Percentiles rank a stretch among this genome's conserved stretches.
Evolutionary conservation across 2,888 invertebrate species (phyloP).

Genomic region (Branchipolynoe longqiensis): DNA sequence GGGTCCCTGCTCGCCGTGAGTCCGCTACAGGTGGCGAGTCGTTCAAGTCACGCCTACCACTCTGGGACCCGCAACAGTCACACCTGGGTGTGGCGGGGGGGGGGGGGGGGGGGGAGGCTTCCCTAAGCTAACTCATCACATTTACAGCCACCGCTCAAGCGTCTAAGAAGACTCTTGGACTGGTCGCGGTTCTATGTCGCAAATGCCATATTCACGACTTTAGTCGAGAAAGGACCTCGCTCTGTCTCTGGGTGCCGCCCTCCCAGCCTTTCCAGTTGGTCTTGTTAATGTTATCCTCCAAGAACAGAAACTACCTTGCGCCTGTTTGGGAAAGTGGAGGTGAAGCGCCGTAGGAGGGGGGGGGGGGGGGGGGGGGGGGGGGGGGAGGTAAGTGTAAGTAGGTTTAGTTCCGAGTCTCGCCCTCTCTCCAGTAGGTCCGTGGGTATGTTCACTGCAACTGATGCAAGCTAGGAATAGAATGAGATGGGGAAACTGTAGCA

Average conservation of each 20-base stretch:
- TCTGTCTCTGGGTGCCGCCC: too few relatives aligned
- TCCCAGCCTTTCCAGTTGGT: background rate
- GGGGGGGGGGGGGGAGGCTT: background rate
- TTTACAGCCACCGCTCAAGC: background rate
- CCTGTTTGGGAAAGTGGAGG: background rate
- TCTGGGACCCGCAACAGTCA: background rate
- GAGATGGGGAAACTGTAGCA: too few relatives aligned
- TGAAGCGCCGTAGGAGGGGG: background rate
- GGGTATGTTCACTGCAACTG: too few relatives aligned
- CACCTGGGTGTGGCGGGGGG: background rate
- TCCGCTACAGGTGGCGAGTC: too few relatives aligned
- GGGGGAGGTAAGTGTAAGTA: background rate
- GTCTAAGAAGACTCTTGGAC: background rate
- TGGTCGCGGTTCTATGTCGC: background rate
- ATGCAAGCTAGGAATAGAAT: too few relatives aligned
- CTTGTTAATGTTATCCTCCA: background rate
- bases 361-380: background rate
- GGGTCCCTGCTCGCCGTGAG: background rate
- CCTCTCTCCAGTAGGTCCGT: too few relatives aligned
- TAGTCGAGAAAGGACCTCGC: too few relatives aligned
- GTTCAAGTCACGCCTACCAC: background rate
- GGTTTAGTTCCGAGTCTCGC: too few relatives aligned
- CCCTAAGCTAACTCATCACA: background rate
- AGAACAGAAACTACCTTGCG: background rate
- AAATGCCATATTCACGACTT: background rate